Evolutionary conservation across 2,888 invertebrate species (phyloP), one percentile per base, ranked within the genome.

Genomic region (Thumatha senex): DNA sequence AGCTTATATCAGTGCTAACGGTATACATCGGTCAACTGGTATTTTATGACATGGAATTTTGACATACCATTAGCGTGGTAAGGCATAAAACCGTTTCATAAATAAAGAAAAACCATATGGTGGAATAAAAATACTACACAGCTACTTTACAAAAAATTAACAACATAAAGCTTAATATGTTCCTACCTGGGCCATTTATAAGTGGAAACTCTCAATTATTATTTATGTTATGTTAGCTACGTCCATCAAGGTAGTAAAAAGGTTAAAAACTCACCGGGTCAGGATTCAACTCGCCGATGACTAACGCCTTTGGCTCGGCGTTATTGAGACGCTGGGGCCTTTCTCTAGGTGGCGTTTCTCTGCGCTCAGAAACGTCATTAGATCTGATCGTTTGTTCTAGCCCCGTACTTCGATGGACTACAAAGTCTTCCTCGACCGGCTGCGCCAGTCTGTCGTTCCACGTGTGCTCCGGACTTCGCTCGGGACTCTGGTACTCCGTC

Each of bases 261-360:
- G 18, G n/a, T n/a, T 24, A 5, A 9, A 1, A 4, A 45, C 80
- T 79, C 40, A 90, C 90, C 74, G 89, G 90, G 61, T 91, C 91
- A 31, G 86, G 82, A 55, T 85, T 84, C 49, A 85, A 58, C 52
- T 89, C 90, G 53, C 88, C 89, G 59, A 91, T 89, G 68, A 91
- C 74, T 11, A 90, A 70, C 24, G 89, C 90, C 38, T 89, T 88
- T 42, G 89, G 88, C 54, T 86, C 86, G 40, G 80, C 80, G 48
- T 59, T 55, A 46, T 45, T 60, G 40, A 58, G 49, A 11, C 74
- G 68, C 52, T 60, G 74, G 58, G 72, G 69, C 38, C 76, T 69
- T 31, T 78, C 80, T 65, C 80, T 70, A 57, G 74, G 65, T 57
- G 80, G 73, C 67, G 74, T 67, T 61, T 76, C 78, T 59, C 74